Evolutionary conservation across 2,888 invertebrate species (phyloP), one percentile per base, ranked within the genome.

Genomic region (Ophion obscuratus): DNA sequence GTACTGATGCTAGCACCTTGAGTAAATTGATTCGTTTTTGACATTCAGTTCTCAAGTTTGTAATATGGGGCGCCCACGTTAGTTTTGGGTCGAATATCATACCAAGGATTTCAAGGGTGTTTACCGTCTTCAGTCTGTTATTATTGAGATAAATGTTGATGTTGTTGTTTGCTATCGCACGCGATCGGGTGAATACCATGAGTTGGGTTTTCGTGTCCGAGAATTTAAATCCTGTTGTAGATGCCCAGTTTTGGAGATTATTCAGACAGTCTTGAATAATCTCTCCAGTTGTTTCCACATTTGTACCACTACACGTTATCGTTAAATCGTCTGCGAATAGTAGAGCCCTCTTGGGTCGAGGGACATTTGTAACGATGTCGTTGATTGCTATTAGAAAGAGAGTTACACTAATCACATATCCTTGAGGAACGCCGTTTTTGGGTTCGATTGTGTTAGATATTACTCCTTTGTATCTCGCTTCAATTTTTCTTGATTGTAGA

Each of bases 11-110:
- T n/a, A 87, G 27, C 2, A 17, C 24, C 79, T 84, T 86, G 11
- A 87, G 40, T 9, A 84, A 14, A 14, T 86, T 86, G 0, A 81
- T 66, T 70, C 81, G 17, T 61, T 75, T 78, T 27, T 71, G 66
- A 20, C 84, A 85, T n/a, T 44, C 66, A 2, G 20, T 67, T 85
- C 83, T 89, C 14, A 86, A n/a, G 20, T 75, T 36, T 24, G 57
- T 77, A 10, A 89, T 83, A 53, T 88, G 89, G 62, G 3, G 87
- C 87, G 27, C 83, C 89, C 89, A 90, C 6, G 85, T 87, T 0
- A 90, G 74, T 73, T 86, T 88, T 0, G 24, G 11, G 57, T 89
- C 87, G 53, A 90, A 87, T 0, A 44, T 86, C 36, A 89, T 31
- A 11, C 88, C 89, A 9, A 88, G 78, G 4, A 73, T 75, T 40